phyloP scores from a whole-genome alignment of 2,113 vertebrate genomes.

The Chionomys nivalis region DNA sequence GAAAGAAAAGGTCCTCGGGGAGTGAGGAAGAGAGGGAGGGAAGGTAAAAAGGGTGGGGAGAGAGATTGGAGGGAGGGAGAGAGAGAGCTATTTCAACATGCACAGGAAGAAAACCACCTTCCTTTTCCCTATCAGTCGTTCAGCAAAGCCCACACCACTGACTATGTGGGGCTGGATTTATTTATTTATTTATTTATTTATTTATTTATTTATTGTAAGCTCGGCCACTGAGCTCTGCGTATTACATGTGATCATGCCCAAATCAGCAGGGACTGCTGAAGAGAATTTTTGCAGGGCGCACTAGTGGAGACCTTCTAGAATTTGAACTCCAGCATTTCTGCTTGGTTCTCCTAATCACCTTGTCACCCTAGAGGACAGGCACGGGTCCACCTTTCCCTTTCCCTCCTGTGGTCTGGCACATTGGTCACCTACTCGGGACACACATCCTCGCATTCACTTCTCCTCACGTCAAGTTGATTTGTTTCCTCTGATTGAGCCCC shows the following conservation, averaged over 20 bases:
- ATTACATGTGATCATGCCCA: background rate
- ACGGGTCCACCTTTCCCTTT: background rate
- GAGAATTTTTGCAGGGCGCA: background rate
- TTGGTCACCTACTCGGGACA: background rate
- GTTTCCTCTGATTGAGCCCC: slow-evolving; percentile 8
- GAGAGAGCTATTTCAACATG: background rate
- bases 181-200: background rate
- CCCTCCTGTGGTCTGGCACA: background rate
- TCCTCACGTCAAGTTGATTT: background rate
- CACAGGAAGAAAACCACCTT: background rate
- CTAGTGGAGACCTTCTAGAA: background rate
- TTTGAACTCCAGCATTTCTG: background rate
- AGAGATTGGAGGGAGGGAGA: background rate
- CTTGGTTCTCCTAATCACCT: background rate
- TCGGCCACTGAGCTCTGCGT: background rate
- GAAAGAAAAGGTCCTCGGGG: background rate
- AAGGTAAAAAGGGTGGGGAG: background rate
- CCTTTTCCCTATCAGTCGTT: background rate
- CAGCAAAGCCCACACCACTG: background rate
- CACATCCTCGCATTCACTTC: background rate
- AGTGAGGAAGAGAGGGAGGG: background rate
- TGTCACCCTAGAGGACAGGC: background rate
- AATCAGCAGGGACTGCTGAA: background rate
- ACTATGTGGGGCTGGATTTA: background rate
- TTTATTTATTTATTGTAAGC: background rate